Conservation (phyloP, 1,140 invertebrate species). For the Platorchestia sp. region DNA sequence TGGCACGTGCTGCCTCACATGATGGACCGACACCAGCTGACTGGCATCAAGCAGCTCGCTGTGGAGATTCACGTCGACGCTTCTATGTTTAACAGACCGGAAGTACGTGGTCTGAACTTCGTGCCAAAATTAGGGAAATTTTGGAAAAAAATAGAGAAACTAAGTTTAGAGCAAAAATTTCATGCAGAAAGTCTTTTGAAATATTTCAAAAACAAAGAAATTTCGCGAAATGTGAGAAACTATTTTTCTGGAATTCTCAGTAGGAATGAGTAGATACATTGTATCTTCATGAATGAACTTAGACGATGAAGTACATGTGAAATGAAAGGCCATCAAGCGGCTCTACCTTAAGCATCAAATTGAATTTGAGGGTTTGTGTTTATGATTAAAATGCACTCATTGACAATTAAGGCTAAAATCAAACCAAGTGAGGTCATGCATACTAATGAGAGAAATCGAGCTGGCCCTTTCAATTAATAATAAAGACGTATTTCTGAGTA, state of each 20-base stretch:
- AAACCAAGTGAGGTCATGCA: no score
- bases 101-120: background rate
- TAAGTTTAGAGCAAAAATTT: background rate
- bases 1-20: slow-evolving; percentile 14
- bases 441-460: no score
- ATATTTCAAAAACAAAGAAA: background rate
- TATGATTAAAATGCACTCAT: no score
- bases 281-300: background rate
- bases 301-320: background rate
- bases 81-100: background rate
- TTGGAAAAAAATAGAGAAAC: no score
- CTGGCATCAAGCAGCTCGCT: slow-evolving; percentile 7
- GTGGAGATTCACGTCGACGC: background rate
- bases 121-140: background rate
- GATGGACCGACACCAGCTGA: background rate
- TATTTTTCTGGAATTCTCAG: background rate
- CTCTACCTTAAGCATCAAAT: background rate
- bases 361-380: background rate
- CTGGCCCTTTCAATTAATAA: no score
- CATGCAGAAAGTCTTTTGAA: background rate
- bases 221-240: background rate
- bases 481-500: no score
- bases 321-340: background rate
- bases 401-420: no score
- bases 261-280: background rate